These are phyloP conservation scores for Perizoma flavofasciatum DNA, from an alignment of 2,888 invertebrate species.

Conservation along the genomic window DNA sequence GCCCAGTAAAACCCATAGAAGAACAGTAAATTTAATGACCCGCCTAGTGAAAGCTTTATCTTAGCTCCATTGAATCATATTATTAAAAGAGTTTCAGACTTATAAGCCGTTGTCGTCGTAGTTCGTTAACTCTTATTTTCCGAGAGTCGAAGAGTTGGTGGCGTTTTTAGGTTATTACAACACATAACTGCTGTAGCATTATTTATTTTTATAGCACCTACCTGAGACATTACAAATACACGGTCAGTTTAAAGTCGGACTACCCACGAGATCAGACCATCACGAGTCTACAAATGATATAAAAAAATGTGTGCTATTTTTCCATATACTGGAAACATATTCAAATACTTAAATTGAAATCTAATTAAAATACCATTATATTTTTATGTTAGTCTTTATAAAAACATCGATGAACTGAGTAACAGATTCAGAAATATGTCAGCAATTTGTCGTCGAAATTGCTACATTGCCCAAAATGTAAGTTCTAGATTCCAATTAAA, in stretches of 20 bases:
- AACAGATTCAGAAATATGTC: neutral
- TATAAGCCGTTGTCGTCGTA: constrained; percentile 16
- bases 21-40: constrained; percentile 32
- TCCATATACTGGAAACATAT: too few relatives aligned
- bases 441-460: constrained; percentile 1
- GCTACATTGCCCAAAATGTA: constrained; percentile 2
- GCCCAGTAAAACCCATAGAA: constrained; percentile 28
- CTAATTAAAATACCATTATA: too few relatives aligned
- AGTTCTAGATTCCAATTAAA: constrained; percentile 11
- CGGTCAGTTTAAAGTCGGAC: too few relatives aligned
- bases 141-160: constrained; percentile 2
- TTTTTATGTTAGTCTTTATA: neutral
- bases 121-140: constrained; percentile 24
- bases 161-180: constrained; percentile 2
- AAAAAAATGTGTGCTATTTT: too few relatives aligned
- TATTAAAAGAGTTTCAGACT: constrained; percentile 21
- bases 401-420: too few relatives aligned
- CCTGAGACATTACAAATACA: neutral
- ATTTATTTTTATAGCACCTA: too few relatives aligned
- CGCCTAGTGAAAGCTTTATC: constrained; percentile 24
- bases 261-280: too few relatives aligned
- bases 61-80: constrained; percentile 16
- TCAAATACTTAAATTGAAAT: too few relatives aligned
- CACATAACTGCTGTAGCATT: neutral
- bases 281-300: too few relatives aligned